A percentile compares a stretch with the other conserved stretches of the same genome.
These are phyloP conservation scores for Festucalex cinctus DNA, from an alignment of 2,113 vertebrate genomes.

Conservation along the genomic window DNA sequence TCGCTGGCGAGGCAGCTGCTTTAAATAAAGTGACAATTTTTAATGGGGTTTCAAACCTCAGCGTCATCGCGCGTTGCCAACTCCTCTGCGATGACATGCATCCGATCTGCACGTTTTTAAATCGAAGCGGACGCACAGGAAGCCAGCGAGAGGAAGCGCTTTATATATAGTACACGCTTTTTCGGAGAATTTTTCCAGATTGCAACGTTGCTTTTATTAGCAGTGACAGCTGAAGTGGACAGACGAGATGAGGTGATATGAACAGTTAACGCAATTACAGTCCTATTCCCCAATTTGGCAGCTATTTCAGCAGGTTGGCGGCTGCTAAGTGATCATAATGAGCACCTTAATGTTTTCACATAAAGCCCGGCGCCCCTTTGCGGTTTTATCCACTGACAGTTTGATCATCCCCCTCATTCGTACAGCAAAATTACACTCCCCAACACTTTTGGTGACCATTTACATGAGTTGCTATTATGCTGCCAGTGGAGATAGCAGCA, in stretches of 20 bases:
- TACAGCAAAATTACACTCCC: neutral
- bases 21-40: constrained; percentile 76
- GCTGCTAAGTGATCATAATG: constrained; percentile 69
- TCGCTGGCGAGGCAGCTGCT: constrained; percentile 63
- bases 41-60: constrained; percentile 75
- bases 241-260: constrained; percentile 32
- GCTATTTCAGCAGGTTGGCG: constrained; percentile 67
- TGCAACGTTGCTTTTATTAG: neutral
- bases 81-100: constrained; percentile 43
- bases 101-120: constrained; percentile 63
- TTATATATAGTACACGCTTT: constrained; percentile 33
- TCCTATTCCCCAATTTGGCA: constrained; percentile 68
- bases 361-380: constrained; percentile 44
- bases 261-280: constrained; percentile 74
- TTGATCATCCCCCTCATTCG: constrained; percentile 47
- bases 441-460: neutral
- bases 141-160: constrained; percentile 22
- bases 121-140: constrained; percentile 62
- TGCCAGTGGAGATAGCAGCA: neutral
- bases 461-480: neutral
- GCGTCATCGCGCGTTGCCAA: constrained; percentile 64
- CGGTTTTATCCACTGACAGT: constrained; percentile 63
- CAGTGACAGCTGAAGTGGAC: neutral
- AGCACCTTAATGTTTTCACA: constrained; percentile 64
- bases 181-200: neutral